phyloP scores from a whole-genome alignment of 2,888 invertebrate species.

The Notodonta ziczac region DNA sequence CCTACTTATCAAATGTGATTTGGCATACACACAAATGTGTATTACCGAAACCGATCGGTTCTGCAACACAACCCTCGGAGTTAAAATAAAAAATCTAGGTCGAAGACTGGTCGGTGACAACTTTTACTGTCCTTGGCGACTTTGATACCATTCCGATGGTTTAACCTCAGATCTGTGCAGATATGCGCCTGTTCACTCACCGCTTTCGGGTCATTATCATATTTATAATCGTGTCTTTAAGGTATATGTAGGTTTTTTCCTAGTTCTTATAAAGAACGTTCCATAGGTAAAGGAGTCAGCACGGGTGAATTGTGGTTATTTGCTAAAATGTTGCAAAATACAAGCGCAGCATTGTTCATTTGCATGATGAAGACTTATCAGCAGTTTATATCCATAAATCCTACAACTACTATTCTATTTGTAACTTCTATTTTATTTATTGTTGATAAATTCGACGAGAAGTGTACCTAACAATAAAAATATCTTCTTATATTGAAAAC shows the following conservation, averaged over 20 bases:
- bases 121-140: constrained; percentile 60
- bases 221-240: background rate
- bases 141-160: constrained; percentile 38
- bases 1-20: background rate
- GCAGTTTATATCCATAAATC: no score
- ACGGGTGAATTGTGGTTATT: no score
- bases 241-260: background rate
- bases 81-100: constrained; percentile 45
- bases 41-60: constrained; percentile 28
- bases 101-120: constrained; percentile 45
- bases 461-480: no score
- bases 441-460: no score
- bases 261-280: no score
- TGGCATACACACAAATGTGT: constrained; percentile 1
- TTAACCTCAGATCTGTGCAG: constrained; percentile 21
- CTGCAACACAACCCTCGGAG: constrained; percentile 37
- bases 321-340: no score
- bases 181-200: constrained; percentile 11
- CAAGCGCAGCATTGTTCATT: no score
- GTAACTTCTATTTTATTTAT: no score
- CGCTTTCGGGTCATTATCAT: constrained; percentile 33
- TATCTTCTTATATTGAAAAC: no score
- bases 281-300: no score
- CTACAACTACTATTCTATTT: no score
- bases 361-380: no score